Percentiles rank a stretch among this genome's conserved stretches.
These are phyloP conservation scores for Pavo muticus DNA, from an alignment of 2,113 vertebrate genomes.

Conservation along the genomic window DNA sequence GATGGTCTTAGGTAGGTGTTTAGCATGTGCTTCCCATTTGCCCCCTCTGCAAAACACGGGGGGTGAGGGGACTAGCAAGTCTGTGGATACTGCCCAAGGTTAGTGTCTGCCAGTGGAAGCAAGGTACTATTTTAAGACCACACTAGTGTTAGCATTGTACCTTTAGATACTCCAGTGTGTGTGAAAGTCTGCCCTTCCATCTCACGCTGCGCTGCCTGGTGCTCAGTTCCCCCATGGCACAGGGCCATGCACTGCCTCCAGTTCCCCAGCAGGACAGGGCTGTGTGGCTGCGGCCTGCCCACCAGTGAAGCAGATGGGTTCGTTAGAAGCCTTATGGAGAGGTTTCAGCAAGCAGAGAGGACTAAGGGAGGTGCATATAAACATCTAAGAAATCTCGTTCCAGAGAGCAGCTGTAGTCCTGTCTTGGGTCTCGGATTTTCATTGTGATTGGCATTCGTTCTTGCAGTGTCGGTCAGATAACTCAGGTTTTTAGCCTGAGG, in stretches of 20 bases:
- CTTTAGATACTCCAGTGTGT: background rate
- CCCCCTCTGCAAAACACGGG: background rate
- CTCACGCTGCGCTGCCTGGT: accelerated
- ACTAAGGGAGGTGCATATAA: background rate
- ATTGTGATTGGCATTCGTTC: background rate
- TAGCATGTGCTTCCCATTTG: background rate
- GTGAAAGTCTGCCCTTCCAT: background rate
- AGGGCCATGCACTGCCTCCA: accelerated
- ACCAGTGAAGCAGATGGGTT: accelerated
- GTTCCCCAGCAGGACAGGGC: background rate
- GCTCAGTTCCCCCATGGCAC: accelerated
- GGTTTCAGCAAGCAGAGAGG: background rate
- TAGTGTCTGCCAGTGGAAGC: background rate
- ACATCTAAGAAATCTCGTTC: background rate
- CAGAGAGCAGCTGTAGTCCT: background rate
- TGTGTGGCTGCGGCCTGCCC: background rate
- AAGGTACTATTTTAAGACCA: background rate
- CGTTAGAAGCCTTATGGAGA: accelerated
- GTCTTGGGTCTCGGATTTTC: background rate
- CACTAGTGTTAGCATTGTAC: background rate
- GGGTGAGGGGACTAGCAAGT: background rate
- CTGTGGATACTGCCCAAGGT: background rate
- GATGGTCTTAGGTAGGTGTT: background rate
- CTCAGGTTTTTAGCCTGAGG: background rate
- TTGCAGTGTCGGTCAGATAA: background rate